Conservation (phyloP, 1,140 invertebrate species). For the Lerema accius region DNA sequence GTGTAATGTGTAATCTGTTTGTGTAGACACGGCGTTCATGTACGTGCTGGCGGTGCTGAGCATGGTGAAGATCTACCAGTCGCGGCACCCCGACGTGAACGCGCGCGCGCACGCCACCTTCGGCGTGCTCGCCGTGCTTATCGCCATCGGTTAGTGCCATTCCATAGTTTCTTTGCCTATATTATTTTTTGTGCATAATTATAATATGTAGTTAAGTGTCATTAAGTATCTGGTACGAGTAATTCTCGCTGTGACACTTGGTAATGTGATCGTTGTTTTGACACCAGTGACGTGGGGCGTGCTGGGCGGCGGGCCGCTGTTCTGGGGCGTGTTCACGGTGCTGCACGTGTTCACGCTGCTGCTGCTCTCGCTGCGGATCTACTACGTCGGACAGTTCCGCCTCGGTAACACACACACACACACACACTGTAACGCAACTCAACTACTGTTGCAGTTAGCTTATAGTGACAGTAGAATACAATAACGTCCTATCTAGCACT, state of each 20-base stretch:
- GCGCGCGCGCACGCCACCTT: constrained; percentile 93
- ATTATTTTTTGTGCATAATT: too few relatives aligned
- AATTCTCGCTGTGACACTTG: too few relatives aligned
- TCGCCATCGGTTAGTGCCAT: constrained; percentile 88
- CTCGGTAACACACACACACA: constrained; percentile 79
- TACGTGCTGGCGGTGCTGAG: constrained; percentile 94
- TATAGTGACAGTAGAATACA: too few relatives aligned
- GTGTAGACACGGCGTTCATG: constrained; percentile 96
- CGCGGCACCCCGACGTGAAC: constrained; percentile 96
- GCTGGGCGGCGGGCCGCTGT: constrained; percentile 86
- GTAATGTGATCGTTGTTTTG: too few relatives aligned
- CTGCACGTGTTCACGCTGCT: constrained; percentile 89
- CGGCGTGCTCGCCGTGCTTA: constrained; percentile 90
- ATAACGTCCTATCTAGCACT: too few relatives aligned
- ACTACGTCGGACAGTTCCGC: constrained; percentile 93
- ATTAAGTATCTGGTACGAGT: too few relatives aligned
- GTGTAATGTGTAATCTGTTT: too few relatives aligned
- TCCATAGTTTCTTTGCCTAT: too few relatives aligned
- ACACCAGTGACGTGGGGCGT: constrained; percentile 93
- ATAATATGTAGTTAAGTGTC: too few relatives aligned
- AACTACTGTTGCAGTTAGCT: too few relatives aligned
- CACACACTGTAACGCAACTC: too few relatives aligned
- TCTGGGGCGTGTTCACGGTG: constrained; percentile 91
- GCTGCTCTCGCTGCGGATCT: constrained; percentile 90
- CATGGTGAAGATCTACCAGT: constrained; percentile 96